These are phyloP conservation scores for Arrhopalites spinosus DNA, from an alignment of 2,888 invertebrate species.

Conservation along the genomic window DNA sequence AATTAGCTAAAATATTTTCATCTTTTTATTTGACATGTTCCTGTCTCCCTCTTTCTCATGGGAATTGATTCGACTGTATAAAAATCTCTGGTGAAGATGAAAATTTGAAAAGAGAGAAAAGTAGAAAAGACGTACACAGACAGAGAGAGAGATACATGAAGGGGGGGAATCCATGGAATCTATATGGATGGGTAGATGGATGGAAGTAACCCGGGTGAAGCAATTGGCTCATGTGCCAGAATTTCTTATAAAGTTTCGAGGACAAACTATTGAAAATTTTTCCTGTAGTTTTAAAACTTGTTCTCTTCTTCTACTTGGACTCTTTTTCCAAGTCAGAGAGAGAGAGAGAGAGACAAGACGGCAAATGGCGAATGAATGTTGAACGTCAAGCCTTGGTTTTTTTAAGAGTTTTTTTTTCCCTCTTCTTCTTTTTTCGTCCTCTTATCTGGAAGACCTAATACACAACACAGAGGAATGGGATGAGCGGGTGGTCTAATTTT, in stretches of 20 bases:
- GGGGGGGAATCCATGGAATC: no score
- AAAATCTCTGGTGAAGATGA: no score
- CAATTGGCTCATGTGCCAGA: conserved; percentile 10
- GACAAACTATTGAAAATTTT: conserved; percentile 23
- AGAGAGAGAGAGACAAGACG: background rate
- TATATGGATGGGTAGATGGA: no score
- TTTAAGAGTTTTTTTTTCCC: background rate
- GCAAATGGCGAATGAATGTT: background rate
- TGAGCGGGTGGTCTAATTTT: conserved; percentile 23
- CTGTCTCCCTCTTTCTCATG: no score
- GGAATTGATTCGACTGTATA: no score
- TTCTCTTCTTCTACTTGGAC: background rate
- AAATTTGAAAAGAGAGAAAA: no score
- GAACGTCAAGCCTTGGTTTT: background rate
- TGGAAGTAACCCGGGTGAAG: background rate
- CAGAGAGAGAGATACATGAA: no score
- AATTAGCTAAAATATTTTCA: no score
- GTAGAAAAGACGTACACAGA: no score
- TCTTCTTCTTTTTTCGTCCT: conserved; percentile 6
- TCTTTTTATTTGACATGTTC: no score
- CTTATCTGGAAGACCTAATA: background rate
- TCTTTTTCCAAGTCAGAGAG: background rate
- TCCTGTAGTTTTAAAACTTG: background rate
- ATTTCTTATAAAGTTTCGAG: conserved; percentile 31
- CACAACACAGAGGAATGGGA: background rate